These are phyloP conservation scores for Ailuropoda melanoleuca DNA, from an alignment of 2,113 vertebrate species.

Conservation along the genomic window DNA sequence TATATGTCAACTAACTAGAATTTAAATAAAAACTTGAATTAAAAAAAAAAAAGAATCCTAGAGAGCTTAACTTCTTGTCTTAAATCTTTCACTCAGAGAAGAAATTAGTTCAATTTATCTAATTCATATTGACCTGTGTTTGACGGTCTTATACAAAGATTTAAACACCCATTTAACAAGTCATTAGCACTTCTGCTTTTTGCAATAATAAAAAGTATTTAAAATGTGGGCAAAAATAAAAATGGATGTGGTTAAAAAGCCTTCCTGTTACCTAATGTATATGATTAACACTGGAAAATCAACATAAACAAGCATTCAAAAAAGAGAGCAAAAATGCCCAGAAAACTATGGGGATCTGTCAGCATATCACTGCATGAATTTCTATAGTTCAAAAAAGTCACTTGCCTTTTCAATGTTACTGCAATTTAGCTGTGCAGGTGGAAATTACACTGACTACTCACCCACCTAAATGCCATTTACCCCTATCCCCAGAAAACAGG, in stretches of 20 bases:
- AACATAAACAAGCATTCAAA: neutral
- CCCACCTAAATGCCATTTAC: neutral
- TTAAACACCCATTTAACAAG: neutral
- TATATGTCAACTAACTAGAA: neutral
- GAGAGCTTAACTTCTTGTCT: neutral
- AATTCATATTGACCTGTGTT: neutral
- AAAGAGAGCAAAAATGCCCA: neutral
- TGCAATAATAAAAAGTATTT: neutral
- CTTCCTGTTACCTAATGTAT: neutral
- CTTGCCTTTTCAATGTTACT: neutral
- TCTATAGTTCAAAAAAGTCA: neutral
- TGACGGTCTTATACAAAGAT: neutral
- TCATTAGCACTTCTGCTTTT: neutral
- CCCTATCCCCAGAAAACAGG: neutral
- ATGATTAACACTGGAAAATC: neutral
- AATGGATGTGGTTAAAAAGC: neutral
- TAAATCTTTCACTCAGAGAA: neutral
- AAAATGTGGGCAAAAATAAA: neutral
- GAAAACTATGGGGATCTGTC: neutral
- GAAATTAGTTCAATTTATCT: neutral
- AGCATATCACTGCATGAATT: neutral
- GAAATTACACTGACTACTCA: neutral
- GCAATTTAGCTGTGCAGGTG: neutral
- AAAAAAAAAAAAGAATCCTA: neutral
- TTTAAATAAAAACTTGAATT: neutral